Percentiles rank a stretch among this genome's conserved stretches.
phyloP scores from a whole-genome alignment of 1,140 invertebrate genomes.

The Aphaenogaster floridana region DNA sequence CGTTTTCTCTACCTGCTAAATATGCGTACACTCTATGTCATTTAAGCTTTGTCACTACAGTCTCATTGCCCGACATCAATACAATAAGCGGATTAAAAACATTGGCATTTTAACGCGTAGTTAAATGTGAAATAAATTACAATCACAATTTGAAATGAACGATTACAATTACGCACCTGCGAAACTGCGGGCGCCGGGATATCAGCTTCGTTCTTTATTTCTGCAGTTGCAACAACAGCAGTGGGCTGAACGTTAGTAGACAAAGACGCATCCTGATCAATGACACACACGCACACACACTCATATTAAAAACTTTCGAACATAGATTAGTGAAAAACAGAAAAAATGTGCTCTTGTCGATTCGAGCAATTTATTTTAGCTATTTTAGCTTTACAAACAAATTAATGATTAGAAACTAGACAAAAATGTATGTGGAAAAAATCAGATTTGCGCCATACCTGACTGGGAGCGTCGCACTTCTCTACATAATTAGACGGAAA shows the following conservation, averaged over 20 bases:
- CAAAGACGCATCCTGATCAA: slow-evolving; percentile 56
- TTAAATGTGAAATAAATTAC: not conserved
- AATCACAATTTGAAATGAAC: slow-evolving; percentile 8
- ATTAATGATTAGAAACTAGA: not conserved
- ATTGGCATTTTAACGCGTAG: not conserved
- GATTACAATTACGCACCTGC: slow-evolving; percentile 80
- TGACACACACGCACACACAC: slow-evolving; percentile 28
- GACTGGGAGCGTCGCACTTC: slow-evolving; percentile 86
- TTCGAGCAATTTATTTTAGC: not conserved
- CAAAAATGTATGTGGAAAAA: not conserved
- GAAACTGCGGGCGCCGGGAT: slow-evolving; percentile 47
- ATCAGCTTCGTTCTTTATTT: slow-evolving; percentile 22
- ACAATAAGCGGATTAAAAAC: not conserved
- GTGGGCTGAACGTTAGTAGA: slow-evolving; percentile 60
- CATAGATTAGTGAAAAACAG: not conserved
- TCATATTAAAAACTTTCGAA: not conserved
- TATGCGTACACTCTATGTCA: slow-evolving; percentile 53
- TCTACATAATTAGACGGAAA: slow-evolving; percentile 98
- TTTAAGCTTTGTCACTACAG: not conserved
- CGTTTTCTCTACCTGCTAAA: slow-evolving; percentile 84
- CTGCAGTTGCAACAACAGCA: slow-evolving; percentile 39
- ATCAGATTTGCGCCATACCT: slow-evolving; percentile 76
- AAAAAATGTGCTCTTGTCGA: not conserved
- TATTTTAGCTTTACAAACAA: too few relatives aligned
- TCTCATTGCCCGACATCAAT: not conserved